These are phyloP conservation scores for Oscarella lobularis DNA, from an alignment of 37 sponge, comb jelly and placozoan genomes.

Conservation along the genomic window DNA sequence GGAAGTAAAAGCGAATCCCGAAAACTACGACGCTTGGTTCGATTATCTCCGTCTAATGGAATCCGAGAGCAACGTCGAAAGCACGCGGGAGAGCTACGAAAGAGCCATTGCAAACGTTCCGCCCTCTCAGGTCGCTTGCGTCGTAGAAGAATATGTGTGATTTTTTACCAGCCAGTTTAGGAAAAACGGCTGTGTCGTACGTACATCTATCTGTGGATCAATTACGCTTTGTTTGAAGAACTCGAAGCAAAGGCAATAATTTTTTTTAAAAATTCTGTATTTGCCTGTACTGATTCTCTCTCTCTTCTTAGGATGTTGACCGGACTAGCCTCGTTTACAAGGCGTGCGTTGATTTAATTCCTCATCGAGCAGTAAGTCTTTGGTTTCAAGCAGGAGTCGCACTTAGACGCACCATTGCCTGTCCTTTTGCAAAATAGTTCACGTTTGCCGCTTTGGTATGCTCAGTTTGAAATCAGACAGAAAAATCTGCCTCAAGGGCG, in stretches of 20 bases:
- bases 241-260: constrained; percentile 82
- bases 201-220: constrained; percentile 96
- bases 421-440: too few relatives aligned
- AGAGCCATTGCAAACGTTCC: constrained; percentile 93
- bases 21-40: constrained; percentile 98
- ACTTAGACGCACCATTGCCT: too few relatives aligned
- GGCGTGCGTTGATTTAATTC: too few relatives aligned
- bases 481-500: constrained; percentile 73
- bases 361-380: too few relatives aligned
- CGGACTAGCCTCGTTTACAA: too few relatives aligned
- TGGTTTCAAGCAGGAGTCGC: too few relatives aligned
- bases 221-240: too few relatives aligned
- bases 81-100: constrained; percentile 87
- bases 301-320: too few relatives aligned
- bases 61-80: constrained; percentile 48
- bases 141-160: background rate
- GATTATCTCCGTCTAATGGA: constrained; percentile 89
- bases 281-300: too few relatives aligned
- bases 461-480: constrained; percentile 91
- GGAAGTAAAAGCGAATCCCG: constrained; percentile 81
- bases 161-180: too few relatives aligned
- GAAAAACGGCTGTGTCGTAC: constrained; percentile 79
- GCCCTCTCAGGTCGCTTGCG: constrained; percentile 26
- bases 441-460: constrained; percentile 88
- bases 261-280: too few relatives aligned